Conservation (phyloP, 2,888 invertebrate genomes). For the Melipona bicolor region DNA sequence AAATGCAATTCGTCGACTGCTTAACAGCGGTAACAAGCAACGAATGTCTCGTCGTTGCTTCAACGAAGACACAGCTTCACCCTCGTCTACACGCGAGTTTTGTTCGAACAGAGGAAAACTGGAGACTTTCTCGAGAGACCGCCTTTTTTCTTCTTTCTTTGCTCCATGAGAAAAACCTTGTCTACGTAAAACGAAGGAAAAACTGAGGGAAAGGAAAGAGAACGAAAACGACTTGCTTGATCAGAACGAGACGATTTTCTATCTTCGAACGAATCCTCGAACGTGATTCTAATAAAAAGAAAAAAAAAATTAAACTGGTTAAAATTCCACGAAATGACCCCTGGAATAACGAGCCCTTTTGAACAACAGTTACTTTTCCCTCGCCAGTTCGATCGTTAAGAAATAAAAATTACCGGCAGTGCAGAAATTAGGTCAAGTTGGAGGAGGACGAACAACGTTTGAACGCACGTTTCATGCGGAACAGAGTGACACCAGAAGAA, state of each 20-base stretch:
- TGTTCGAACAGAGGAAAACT: conserved; percentile 19
- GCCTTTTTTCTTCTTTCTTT: not conserved
- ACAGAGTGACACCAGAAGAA: not conserved
- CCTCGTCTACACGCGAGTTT: not conserved
- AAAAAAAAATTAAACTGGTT: not conserved
- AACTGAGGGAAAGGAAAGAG: not conserved
- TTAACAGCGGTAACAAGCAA: not conserved
- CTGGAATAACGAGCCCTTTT: conserved; percentile 15
- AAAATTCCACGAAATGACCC: not conserved
- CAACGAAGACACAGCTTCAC: not conserved
- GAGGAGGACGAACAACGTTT: conserved; percentile 48
- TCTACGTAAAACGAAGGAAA: not conserved
- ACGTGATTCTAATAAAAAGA: not conserved
- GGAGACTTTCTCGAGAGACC: conserved; percentile 44
- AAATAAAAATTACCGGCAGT: conserved; percentile 54
- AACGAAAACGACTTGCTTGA: not conserved
- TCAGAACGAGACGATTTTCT: not conserved
- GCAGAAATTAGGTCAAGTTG: conserved; percentile 59
- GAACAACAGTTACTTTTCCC: not conserved
- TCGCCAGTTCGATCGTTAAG: conserved; percentile 14
- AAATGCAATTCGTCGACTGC: no score
- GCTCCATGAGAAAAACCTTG: not conserved
- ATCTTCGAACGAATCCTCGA: not conserved
- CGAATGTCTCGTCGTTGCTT: not conserved
- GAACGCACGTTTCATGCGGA: not conserved